These are phyloP conservation scores for Gallinago jamesoni DNA, from an alignment of 2,113 vertebrate genomes.

Conservation along the genomic window DNA sequence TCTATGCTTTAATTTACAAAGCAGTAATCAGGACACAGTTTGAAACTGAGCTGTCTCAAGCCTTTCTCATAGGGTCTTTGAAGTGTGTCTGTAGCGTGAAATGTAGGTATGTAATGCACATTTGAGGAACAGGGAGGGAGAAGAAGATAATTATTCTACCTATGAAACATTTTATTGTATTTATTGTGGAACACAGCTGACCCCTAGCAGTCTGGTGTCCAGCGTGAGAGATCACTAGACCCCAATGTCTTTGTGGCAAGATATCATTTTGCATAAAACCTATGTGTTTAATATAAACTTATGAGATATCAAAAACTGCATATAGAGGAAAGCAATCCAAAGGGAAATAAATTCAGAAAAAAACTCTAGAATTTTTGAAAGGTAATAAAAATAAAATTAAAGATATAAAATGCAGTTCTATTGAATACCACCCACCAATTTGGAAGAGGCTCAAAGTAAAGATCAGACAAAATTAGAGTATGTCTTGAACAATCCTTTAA, in stretches of 20 bases:
- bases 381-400: neutral
- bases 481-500: neutral
- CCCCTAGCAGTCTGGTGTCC: neutral
- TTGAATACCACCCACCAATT: neutral
- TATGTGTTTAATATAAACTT: neutral
- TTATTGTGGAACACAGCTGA: neutral
- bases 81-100: neutral
- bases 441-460: neutral
- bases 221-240: neutral
- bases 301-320: neutral
- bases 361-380: neutral
- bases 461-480: neutral
- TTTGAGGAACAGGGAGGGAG: neutral
- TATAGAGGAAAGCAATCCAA: neutral
- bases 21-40: slow-evolving; percentile 23
- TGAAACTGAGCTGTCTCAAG: slow-evolving; percentile 20
- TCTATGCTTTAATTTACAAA: slow-evolving; percentile 61
- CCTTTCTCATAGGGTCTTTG: neutral
- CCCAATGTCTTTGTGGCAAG: rapidly evolving
- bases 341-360: neutral
- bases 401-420: neutral
- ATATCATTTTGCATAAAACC: neutral
- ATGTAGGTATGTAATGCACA: neutral
- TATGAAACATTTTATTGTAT: neutral
- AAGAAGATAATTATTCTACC: neutral